Evolutionary conservation across 2,888 invertebrate genomes (phyloP).

Genomic region (Boloria euphrosyne): DNA sequence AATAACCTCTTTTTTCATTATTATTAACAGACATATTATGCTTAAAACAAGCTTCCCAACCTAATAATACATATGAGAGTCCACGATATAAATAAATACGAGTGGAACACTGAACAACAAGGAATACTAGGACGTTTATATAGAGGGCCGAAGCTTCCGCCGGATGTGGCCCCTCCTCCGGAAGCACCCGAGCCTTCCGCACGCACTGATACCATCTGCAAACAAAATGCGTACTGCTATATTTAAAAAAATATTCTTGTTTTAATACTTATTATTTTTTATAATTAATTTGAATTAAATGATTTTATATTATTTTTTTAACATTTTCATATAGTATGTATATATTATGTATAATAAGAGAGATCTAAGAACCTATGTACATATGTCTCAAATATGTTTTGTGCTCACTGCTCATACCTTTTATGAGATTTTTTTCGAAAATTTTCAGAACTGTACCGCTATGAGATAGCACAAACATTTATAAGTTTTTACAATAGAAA

Average conservation of each 20-base stretch:
- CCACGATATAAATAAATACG: conserved; percentile 24
- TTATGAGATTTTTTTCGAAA: too few relatives aligned
- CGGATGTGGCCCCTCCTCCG: conserved; percentile 70
- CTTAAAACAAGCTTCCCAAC: conserved; percentile 13
- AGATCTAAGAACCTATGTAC: too few relatives aligned
- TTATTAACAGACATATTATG: background rate
- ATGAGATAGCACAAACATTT: too few relatives aligned
- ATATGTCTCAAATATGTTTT: too few relatives aligned
- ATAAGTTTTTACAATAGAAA: too few relatives aligned
- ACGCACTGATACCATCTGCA: conserved; percentile 50
- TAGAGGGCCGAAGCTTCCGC: conserved; percentile 61
- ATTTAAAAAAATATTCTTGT: background rate
- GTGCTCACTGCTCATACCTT: too few relatives aligned
- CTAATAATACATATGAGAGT: conserved; percentile 29
- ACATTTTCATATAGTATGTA: too few relatives aligned
- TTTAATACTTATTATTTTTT: background rate
- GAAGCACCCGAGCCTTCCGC: conserved; percentile 65
- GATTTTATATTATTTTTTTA: too few relatives aligned
- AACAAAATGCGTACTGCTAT: conserved; percentile 33
- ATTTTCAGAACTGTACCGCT: too few relatives aligned
- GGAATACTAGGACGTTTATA: conserved; percentile 52
- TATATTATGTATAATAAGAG: too few relatives aligned
- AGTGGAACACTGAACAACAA: conserved; percentile 45
- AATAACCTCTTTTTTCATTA: background rate
- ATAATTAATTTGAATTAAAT: too few relatives aligned